phyloP scores from a whole-genome alignment of 2,797 vertebrate species.

The Saguinus oedipus region DNA sequence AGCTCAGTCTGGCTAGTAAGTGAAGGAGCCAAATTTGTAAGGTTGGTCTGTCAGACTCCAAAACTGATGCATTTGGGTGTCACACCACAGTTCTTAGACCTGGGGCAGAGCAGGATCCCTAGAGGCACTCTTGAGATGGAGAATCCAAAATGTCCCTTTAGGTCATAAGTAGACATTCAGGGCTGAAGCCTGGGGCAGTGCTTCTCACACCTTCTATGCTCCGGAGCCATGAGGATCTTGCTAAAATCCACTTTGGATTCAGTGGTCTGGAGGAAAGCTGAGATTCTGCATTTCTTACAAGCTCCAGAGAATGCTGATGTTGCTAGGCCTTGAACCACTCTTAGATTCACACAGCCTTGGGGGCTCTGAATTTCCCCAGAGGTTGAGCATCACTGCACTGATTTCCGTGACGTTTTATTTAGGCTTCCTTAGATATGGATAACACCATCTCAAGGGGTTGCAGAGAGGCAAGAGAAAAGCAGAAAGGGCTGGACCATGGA shows the following conservation, averaged over 20 bases:
- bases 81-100: background rate
- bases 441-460: background rate
- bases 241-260: background rate
- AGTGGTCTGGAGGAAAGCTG: rapidly evolving
- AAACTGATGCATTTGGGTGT: background rate
- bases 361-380: background rate
- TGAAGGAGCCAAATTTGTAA: background rate
- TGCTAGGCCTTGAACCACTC: background rate
- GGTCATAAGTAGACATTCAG: background rate
- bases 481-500: rapidly evolving
- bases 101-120: background rate
- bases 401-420: background rate
- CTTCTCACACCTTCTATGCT: background rate
- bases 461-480: background rate
- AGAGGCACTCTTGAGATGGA: background rate
- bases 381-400: background rate
- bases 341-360: background rate
- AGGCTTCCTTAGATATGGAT: background rate
- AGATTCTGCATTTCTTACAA: background rate
- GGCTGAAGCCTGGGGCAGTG: rapidly evolving
- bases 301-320: background rate
- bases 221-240: rapidly evolving
- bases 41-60: background rate
- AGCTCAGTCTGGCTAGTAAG: background rate
- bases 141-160: background rate